These are phyloP conservation scores for Naja naja DNA, from an alignment of 2,113 vertebrate genomes.

Conservation along the genomic window DNA sequence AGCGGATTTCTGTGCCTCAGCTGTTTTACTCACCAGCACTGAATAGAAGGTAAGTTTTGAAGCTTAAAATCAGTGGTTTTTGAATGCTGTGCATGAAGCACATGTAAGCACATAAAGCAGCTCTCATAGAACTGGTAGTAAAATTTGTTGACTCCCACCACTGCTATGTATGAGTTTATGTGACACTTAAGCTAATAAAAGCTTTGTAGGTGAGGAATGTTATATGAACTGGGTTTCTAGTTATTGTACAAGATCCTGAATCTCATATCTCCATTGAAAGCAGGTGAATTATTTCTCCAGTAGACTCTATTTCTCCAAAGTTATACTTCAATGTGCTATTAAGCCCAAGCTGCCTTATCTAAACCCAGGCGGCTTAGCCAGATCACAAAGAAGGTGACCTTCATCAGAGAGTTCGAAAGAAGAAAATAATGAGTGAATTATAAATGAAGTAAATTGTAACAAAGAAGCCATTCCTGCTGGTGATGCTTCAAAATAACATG, in stretches of 20 bases:
- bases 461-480: background rate
- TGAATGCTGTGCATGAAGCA: no score
- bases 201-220: background rate
- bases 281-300: background rate
- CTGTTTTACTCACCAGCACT: no score
- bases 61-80: no score
- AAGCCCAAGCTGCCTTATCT: background rate
- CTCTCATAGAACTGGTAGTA: no score
- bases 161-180: background rate
- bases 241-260: background rate
- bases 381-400: background rate
- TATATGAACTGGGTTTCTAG: background rate
- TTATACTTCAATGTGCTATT: background rate
- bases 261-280: background rate
- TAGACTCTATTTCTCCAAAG: background rate
- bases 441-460: background rate
- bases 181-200: background rate
- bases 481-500: background rate
- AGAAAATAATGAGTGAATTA: background rate
- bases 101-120: no score
- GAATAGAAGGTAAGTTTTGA: no score
- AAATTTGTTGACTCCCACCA: no score
- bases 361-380: background rate
- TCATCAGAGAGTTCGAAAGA: background rate
- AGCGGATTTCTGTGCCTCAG: no score